Percentiles rank a stretch among this genome's conserved stretches.
These are phyloP conservation scores for Hemicrepidius hirtus DNA, from an alignment of 2,888 invertebrate species.

Conservation along the genomic window DNA sequence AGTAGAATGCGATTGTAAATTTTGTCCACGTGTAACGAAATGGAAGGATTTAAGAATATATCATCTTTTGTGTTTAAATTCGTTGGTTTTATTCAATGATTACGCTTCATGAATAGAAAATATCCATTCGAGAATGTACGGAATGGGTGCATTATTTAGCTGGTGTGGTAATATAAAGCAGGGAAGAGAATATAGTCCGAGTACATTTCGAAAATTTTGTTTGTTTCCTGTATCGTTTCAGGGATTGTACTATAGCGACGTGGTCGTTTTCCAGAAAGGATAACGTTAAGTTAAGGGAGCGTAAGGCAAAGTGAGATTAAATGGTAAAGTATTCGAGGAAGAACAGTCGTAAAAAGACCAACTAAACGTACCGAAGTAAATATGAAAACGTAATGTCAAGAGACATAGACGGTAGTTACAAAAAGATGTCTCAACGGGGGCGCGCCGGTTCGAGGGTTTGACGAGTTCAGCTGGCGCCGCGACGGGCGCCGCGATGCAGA, in stretches of 20 bases:
- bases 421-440: slow-evolving; percentile 47
- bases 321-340: slow-evolving; percentile 19
- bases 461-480: slow-evolving; percentile 49
- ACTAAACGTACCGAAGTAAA: slow-evolving; percentile 34
- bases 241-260: slow-evolving; percentile 17
- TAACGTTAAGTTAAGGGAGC: slow-evolving; percentile 26
- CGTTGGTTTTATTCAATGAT: slow-evolving; percentile 22
- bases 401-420: slow-evolving; percentile 36
- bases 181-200: not conserved
- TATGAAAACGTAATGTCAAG: slow-evolving; percentile 44
- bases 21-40: slow-evolving; percentile 11
- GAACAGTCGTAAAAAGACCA: slow-evolving; percentile 38
- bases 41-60: slow-evolving; percentile 25
- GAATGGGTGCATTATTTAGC: slow-evolving; percentile 15
- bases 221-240: slow-evolving; percentile 9
- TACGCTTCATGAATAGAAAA: slow-evolving; percentile 30
- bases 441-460: slow-evolving; percentile 39
- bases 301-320: slow-evolving; percentile 35
- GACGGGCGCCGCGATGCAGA: slow-evolving; percentile 47
- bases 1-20: slow-evolving; percentile 1
- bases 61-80: slow-evolving; percentile 27
- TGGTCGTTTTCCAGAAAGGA: slow-evolving; percentile 15
- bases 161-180: not conserved
- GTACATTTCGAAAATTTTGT: slow-evolving; percentile 18
- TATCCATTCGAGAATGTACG: slow-evolving; percentile 10